phyloP scores from a whole-genome alignment of 2,797 vertebrate species.

The Avahi laniger region DNA sequence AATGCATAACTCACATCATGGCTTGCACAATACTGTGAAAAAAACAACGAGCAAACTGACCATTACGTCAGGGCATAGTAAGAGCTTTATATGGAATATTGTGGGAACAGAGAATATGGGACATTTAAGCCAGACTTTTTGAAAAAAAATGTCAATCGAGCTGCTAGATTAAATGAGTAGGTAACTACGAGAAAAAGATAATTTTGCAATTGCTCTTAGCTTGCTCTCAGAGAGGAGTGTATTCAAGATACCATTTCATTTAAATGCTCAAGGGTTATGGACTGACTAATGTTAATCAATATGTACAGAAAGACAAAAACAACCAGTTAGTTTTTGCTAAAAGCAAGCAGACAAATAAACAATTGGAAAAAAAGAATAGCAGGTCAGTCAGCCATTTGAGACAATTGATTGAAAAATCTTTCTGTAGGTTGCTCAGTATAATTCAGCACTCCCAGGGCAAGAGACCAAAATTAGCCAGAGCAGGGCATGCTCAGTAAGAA shows the following conservation, averaged over 20 bases:
- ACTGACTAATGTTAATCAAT: background rate
- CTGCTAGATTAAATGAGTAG: background rate
- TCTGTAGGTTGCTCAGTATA: background rate
- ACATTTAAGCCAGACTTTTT: background rate
- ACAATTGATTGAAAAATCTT: background rate
- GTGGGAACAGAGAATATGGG: background rate
- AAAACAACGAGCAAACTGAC: background rate
- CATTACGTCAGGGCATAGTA: background rate
- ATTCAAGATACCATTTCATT: conserved; percentile 7
- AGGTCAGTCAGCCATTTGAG: background rate
- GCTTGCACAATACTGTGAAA: background rate
- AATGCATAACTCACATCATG: background rate
- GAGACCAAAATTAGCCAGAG: background rate
- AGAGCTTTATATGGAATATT: background rate
- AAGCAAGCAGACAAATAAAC: background rate
- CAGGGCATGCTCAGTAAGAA: background rate
- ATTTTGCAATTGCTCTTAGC: background rate
- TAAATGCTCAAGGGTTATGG: background rate
- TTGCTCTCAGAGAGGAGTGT: background rate
- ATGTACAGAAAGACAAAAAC: background rate
- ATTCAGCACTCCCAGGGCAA: background rate
- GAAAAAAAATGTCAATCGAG: background rate
- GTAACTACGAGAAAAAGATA: background rate
- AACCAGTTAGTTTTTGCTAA: background rate
- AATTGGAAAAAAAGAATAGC: background rate